Evolutionary conservation across 1,140 invertebrate genomes (phyloP), one percentile per base, ranked within the genome.

Genomic region (Pseudomyrmex cubaensis): DNA sequence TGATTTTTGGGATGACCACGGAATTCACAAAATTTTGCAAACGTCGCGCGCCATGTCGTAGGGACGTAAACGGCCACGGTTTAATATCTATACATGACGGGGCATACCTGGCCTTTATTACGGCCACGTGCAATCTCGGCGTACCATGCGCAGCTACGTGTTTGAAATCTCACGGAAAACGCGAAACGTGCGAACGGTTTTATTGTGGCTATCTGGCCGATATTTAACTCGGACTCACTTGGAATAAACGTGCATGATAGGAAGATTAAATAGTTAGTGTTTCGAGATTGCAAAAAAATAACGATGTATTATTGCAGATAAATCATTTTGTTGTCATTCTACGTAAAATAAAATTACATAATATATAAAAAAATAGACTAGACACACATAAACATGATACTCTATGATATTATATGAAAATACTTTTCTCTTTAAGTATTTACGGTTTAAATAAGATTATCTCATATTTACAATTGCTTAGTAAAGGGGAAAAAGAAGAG

Each of bases 151-250:
- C 44, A 70, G 66, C 52, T 78, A 59, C 54, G 76, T 78, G 44
- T 78, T 78, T 59, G 64, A 78, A 78, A 78, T 78, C 64, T 17
- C 54, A 70, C 44, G 76, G 76, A 54, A 35, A 80, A 80, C 56
- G 76, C 44, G 54, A 50, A 80, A 48, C 64, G 66, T 59, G 64
- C 35, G 76, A 59, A 77, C 63, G 50, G 63, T 70, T 80, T 78
- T 72, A 80, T 80, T 72, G 66, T 50, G 66, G 54, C 66, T 72
- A 70, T 80, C 54, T 59, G 76, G 76, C 76, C 54, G 66, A 80
- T 72, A 80, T 80, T 80, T 72, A 80, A n/a, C 54, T 15, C 7
- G n/a, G 46, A 22, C 22, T 59, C 52, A 66, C 44, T 59, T 44
- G 46, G 15, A 57, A 20, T 52, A 44, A 69, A 78, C 44, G 20